Base-by-base conservation (phyloP, 1,140 invertebrate genomes). In the Meloidogyne hapla region DNA sequence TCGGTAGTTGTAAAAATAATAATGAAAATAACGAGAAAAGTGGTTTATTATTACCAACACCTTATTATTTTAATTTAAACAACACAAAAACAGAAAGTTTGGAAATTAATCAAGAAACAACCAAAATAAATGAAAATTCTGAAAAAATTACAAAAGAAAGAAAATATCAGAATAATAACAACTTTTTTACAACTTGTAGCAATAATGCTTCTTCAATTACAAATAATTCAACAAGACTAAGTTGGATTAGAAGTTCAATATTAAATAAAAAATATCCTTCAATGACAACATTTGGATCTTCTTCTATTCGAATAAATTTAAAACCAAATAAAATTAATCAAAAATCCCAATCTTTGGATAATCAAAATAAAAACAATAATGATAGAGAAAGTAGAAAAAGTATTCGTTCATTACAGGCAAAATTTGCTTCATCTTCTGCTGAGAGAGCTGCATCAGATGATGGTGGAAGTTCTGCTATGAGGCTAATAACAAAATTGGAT, bases 401-500 rank as follows among this genome's bases (percentile, higher is more conserved):
- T 56, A 70, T 61, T 8, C 45, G 69, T 28, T 61, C 45, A n/a
- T 56, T 77, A 61, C 76, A 77, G 76, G 74, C 66, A 23, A 74
- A 74, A 66, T 75, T 73, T 61, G 61, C 61, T 26, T 23, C 18
- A n/a, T 66, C 18, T 40, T 71, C 56, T 10, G 77, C 73, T 38
- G 40, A 69, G 65, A 68, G 65, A 21, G 74, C 76, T 0, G n/a
- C 75, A 23, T 23, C n/a, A n/a, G 71, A 74, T 64, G 71, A 28
- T 8, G 68, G 56, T 23, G 56, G 76, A 25, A 83, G 5, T 72
- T 78, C 38, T 69, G 77, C 45, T 21, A 68, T 40, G n/a, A 69
- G 75, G 70, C 42, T 75, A 56, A 79, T 85, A 68, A 82, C 76
- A n/a, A 84, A 76, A 23, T 75, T 85, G 45, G 81, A 84, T 42